A percentile compares a stretch with the other conserved stretches of the same genome.
These are phyloP conservation scores for Tuta absoluta DNA, from an alignment of 2,888 invertebrate genomes.

Conservation along the genomic window DNA sequence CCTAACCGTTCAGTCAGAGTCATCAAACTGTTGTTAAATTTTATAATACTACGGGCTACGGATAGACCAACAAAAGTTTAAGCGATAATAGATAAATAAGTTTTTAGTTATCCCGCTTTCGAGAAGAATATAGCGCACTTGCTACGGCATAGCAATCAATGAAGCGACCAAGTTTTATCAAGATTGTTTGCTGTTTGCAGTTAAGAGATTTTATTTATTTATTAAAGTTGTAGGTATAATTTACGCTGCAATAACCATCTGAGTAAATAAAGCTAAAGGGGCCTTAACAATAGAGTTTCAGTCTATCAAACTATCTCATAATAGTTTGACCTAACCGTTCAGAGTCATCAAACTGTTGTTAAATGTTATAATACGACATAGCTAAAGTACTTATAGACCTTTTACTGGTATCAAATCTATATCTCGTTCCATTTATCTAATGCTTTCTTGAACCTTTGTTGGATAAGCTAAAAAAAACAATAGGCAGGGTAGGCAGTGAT, in stretches of 20 bases:
- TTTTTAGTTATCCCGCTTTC: background rate
- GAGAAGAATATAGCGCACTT: conserved; percentile 15
- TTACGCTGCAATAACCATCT: background rate
- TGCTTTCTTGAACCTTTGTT: conserved; percentile 21
- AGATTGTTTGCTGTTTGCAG: background rate
- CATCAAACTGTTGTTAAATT: conserved; percentile 4
- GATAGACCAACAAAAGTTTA: conserved; percentile 16
- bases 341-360: conserved; percentile 3
- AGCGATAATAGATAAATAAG: conserved; percentile 22
- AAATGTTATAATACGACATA: background rate
- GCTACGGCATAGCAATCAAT: conserved; percentile 15
- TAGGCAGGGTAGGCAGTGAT: conserved; percentile 32
- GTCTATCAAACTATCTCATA: background rate
- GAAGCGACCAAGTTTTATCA: background rate
- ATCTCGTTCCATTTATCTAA: conserved; percentile 26
- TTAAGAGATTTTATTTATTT: background rate
- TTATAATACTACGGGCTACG: background rate
- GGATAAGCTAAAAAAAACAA: conserved; percentile 14
- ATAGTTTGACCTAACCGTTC: background rate
- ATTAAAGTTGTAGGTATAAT: too few relatives aligned
- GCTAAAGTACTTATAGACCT: background rate
- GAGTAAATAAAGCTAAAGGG: background rate
- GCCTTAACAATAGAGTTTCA: background rate
- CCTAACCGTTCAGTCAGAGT: background rate
- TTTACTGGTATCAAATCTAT: conserved; percentile 5